phyloP scores from a whole-genome alignment of 2,113 vertebrate species.

The Austrofundulus limnaeus region DNA sequence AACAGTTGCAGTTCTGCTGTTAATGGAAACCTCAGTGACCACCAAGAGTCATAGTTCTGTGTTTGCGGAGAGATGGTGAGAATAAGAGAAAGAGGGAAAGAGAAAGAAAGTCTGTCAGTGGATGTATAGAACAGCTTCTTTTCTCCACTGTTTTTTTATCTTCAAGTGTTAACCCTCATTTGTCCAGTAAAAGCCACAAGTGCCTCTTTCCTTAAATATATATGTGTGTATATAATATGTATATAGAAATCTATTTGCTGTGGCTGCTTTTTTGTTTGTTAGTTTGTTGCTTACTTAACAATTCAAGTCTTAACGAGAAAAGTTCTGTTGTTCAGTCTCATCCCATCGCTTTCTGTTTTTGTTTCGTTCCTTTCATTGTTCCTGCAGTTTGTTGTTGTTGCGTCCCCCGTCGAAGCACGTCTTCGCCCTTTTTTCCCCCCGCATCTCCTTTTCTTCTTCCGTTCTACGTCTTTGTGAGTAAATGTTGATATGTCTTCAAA shows the following conservation, averaged over 20 bases:
- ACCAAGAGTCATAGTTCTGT: constrained; percentile 76
- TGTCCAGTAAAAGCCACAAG: constrained; percentile 84
- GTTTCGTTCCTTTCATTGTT: constrained; percentile 59
- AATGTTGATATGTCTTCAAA: constrained; percentile 85
- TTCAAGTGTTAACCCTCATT: constrained; percentile 86
- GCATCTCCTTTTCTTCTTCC: constrained; percentile 48
- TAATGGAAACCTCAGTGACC: constrained; percentile 82
- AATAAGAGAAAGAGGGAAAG: constrained; percentile 76
- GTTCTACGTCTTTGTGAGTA: constrained; percentile 75
- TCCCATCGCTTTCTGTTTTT: constrained; percentile 64
- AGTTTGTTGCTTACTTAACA: constrained; percentile 83
- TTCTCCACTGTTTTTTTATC: constrained; percentile 73
- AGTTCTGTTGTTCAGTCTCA: constrained; percentile 77
- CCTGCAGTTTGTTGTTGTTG: constrained; percentile 69
- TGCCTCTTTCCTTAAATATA: constrained; percentile 73
- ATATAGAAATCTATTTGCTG: constrained; percentile 86
- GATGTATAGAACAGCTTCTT: constrained; percentile 71
- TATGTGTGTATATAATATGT: constrained; percentile 81
- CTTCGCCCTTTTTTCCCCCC: constrained; percentile 36
- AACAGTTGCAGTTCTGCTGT: constrained; percentile 81
- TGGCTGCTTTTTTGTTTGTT: constrained; percentile 81
- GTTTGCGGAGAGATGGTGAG: constrained; percentile 78
- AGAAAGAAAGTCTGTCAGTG: constrained; percentile 79
- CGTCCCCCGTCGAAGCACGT: constrained; percentile 60
- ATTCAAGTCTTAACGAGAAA: constrained; percentile 82